Percentiles rank a stretch among this genome's conserved stretches.
These are phyloP conservation scores for Iguana delicatissima DNA, from an alignment of 2,797 vertebrate genomes.

Conservation along the genomic window DNA sequence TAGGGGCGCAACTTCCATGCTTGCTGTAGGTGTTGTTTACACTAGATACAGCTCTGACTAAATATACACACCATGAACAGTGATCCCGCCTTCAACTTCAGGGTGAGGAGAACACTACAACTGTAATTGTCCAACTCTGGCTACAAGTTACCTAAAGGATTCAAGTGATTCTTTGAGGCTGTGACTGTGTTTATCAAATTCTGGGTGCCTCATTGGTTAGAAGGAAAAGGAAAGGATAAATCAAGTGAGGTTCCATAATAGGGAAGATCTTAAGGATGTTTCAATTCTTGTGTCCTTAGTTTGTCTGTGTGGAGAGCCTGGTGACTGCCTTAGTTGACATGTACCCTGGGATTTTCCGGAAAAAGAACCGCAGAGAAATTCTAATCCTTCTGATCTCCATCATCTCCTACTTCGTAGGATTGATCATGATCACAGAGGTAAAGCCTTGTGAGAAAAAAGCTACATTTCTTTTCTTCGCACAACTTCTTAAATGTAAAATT, in stretches of 20 bases:
- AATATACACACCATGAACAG: neutral
- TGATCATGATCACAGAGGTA: constrained; percentile 98
- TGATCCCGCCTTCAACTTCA: neutral
- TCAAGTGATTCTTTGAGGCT: no score
- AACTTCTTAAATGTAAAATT: neutral
- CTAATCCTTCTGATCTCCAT: constrained; percentile 90
- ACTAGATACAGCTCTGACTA: no score
- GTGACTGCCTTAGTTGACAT: constrained; percentile 95
- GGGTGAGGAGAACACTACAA: neutral
- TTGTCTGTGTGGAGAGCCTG: constrained; percentile 95
- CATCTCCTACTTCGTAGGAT: constrained; percentile 89
- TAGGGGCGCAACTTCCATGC: no score
- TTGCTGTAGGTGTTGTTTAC: no score
- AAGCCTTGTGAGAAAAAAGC: neutral
- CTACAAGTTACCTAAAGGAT: neutral
- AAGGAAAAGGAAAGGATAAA: neutral
- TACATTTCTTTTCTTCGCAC: neutral
- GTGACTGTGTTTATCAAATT: neutral
- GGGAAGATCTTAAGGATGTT: neutral
- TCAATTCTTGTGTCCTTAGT: constrained; percentile 79
- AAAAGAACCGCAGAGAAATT: constrained; percentile 91
- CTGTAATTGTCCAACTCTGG: neutral
- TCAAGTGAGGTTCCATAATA: neutral
- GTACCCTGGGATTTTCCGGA: constrained; percentile 91
- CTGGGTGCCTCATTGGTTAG: neutral